Evolutionary conservation across 1,140 invertebrate genomes (phyloP), one percentile per base, ranked within the genome.

Genomic region (Kradibia gibbosae): DNA sequence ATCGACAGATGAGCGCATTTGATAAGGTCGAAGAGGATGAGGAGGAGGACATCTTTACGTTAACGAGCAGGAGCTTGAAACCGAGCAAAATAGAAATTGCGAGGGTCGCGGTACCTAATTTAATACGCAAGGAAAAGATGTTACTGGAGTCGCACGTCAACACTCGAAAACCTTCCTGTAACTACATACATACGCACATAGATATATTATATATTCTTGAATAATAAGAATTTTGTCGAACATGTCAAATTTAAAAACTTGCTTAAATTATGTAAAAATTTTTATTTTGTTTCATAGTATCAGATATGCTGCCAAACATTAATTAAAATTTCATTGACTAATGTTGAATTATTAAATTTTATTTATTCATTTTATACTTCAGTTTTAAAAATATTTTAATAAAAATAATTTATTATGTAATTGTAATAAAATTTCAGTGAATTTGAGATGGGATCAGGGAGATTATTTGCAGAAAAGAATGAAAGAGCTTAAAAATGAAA

Each of bases 81-180:
- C 36, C 57, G 20, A 10, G 85, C 20, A 28, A 87, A 17, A 83
- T 81, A 0, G 85, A 89, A 5, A 83, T 92, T 8, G 88, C 90
- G 71, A 88, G 91, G 80, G 85, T 92, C 53, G 90, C 86, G 34
- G 82, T 92, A 10, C 92, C 92, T 0, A 75, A 83, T 5, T 82
- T 89, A 20, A 90, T 91, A 3, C 80, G 83, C 70, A 85, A 89
- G 78, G 86, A 90, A 78, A 90, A 87, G 22, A 60, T 7, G 20
- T 22, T 81, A 11, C 13, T 78, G 17, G 70, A 74, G 2, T 48
- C 78, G 5, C 22, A 42, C 20, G 13, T 78, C 11, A 28, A 78
- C 7, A 20, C 17, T 10, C 20, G 45, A 0, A 77, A 67, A 75
- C 28, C 57, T 42, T 17, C 74, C 22, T 39, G 80, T 74, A 78